A percentile compares a stretch with the other conserved stretches of the same genome.
phyloP scores from a whole-genome alignment of 2,797 vertebrate genomes.

The Sebastes baramenuke region DNA sequence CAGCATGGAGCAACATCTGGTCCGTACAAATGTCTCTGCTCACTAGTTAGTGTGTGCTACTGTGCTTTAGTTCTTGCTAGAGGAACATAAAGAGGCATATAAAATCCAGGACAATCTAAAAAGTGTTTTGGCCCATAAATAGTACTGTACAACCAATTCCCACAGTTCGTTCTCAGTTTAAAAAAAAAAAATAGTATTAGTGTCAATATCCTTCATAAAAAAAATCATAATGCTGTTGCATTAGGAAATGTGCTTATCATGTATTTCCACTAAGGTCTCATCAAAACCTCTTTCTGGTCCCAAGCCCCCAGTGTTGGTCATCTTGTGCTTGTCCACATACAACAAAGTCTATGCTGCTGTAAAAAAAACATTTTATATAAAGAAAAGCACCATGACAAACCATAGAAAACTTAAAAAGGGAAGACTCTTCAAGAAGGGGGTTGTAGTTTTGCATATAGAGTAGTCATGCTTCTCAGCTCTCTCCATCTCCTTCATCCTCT shows the following conservation, averaged over 20 bases:
- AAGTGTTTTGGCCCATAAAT: background rate
- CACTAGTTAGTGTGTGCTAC: background rate
- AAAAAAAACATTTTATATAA: background rate
- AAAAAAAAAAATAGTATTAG: background rate
- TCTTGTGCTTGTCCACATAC: conserved; percentile 41
- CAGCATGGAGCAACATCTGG: background rate
- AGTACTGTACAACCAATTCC: background rate
- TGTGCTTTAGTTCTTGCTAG: conserved; percentile 21
- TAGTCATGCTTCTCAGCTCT: conserved; percentile 73
- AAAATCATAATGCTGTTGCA: background rate
- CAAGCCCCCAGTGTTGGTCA: background rate
- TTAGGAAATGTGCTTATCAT: conserved; percentile 7
- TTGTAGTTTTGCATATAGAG: background rate
- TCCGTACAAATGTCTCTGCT: background rate
- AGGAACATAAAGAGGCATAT: background rate
- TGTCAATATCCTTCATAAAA: background rate
- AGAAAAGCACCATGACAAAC: conserved; percentile 30
- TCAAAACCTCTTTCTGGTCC: background rate
- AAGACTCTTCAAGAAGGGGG: background rate
- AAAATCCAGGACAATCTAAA: background rate
- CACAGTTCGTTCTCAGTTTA: background rate
- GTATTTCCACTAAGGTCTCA: background rate
- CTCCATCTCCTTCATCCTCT: conserved; percentile 85
- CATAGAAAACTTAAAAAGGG: conserved; percentile 14
- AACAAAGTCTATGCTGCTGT: conserved; percentile 8